These are phyloP conservation scores for Sebastes schlegelii DNA, from an alignment of 2,113 vertebrate genomes.

Conservation along the genomic window DNA sequence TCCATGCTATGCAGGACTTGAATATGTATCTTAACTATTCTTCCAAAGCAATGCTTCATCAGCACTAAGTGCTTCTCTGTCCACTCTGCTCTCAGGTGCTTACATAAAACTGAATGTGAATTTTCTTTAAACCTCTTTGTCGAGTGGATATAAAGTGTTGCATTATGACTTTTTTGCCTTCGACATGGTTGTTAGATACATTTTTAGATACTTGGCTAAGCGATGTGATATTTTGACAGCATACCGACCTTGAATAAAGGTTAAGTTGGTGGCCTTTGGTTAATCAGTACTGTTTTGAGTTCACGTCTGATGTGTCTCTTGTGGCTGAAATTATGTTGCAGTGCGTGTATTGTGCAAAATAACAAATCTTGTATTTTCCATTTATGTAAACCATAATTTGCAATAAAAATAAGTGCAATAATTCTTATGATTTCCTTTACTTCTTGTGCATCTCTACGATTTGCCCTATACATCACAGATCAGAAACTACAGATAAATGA, in stretches of 20 bases:
- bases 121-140: slow-evolving; percentile 1
- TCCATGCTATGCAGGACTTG: slow-evolving; percentile 10
- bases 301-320: slow-evolving; percentile 1
- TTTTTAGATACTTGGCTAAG: not conserved
- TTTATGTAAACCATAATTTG: slow-evolving; percentile 22
- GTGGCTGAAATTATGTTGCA: slow-evolving; percentile 30
- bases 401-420: slow-evolving; percentile 29
- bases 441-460: not conserved
- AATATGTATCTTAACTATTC: slow-evolving; percentile 1
- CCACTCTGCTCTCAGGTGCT: slow-evolving; percentile 33
- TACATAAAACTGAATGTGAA: not conserved
- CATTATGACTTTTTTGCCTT: not conserved
- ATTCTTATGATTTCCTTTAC: not conserved
- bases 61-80: slow-evolving; percentile 6
- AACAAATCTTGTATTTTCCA: slow-evolving; percentile 32
- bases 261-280: not conserved
- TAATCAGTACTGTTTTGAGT: slow-evolving; percentile 5
- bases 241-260: not conserved
- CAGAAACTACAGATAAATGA: not conserved
- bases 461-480: not conserved
- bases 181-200: not conserved
- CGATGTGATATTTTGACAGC: not conserved
- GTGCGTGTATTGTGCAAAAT: slow-evolving; percentile 42
- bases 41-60: slow-evolving; percentile 26
- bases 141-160: not conserved